These are phyloP conservation scores for Cataglyphis albicans DNA, from an alignment of 2,888 invertebrate species.

Conservation along the genomic window DNA sequence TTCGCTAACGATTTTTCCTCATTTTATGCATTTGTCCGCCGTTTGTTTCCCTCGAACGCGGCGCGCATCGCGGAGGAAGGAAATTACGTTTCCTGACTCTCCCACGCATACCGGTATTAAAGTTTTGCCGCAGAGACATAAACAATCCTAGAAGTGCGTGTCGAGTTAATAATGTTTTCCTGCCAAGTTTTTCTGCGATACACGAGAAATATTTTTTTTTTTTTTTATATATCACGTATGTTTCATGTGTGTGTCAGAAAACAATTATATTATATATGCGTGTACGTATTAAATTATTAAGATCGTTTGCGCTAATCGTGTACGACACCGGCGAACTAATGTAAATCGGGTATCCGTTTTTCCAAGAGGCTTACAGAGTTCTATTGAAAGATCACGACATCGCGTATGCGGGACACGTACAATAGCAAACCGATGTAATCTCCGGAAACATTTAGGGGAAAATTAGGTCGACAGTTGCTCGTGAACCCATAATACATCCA, in stretches of 20 bases:
- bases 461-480: slow-evolving; percentile 85
- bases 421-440: slow-evolving; percentile 85
- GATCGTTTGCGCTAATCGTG: slow-evolving; percentile 13
- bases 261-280: neutral
- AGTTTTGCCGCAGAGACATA: slow-evolving; percentile 28
- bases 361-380: slow-evolving; percentile 73
- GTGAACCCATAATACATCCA: slow-evolving; percentile 75
- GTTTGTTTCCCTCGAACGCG: slow-evolving; percentile 42
- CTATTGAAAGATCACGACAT: slow-evolving; percentile 64
- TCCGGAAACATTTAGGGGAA: slow-evolving; percentile 85
- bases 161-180: neutral
- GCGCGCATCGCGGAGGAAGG: slow-evolving; percentile 18
- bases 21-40: slow-evolving; percentile 42
- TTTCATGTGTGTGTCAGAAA: neutral
- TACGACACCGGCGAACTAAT: slow-evolving; percentile 24
- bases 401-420: slow-evolving; percentile 72
- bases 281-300: slow-evolving; percentile 24
- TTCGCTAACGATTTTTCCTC: slow-evolving; percentile 70
- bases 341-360: slow-evolving; percentile 67
- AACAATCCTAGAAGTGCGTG: slow-evolving; percentile 19
- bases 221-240: too few species aligned
- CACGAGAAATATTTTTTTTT: neutral
- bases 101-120: neutral
- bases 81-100: slow-evolving; percentile 55
- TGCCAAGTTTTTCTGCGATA: neutral